Percentiles rank a stretch among this genome's conserved stretches.
phyloP scores from a whole-genome alignment of 2,888 invertebrate species.

The Callinectes sapidus region DNA sequence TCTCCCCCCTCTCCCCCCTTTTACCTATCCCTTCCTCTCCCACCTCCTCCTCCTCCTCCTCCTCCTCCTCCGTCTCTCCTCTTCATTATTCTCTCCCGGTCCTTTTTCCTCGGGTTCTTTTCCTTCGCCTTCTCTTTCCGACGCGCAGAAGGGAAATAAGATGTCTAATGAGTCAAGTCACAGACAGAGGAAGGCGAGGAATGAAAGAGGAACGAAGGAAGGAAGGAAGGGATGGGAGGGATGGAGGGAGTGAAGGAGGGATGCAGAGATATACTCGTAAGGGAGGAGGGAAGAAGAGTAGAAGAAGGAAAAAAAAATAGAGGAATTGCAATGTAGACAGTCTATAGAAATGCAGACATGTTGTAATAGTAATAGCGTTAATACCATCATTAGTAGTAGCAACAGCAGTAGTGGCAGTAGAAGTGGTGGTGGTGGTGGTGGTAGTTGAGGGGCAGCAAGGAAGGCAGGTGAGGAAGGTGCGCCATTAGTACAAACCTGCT shows the following conservation, averaged over 20 bases:
- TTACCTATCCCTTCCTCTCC: not conserved
- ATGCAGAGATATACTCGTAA: not conserved
- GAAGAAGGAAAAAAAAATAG: not conserved
- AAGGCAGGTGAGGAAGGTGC: not conserved
- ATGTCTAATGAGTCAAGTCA: slow-evolving; percentile 18
- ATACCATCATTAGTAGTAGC: not conserved
- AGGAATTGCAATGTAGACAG: not conserved
- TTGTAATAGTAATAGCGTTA: not conserved
- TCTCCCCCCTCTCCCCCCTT: not conserved
- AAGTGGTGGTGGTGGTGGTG: not conserved
- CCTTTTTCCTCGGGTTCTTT: not conserved
- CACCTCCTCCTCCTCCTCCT: not conserved
- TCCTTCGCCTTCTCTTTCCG: slow-evolving; percentile 14
- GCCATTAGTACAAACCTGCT: not conserved
- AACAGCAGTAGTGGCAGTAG: not conserved
- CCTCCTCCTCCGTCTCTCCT: not conserved
- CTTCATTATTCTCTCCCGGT: not conserved
- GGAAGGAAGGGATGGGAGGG: not conserved
- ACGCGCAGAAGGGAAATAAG: not conserved
- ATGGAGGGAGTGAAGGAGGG: not conserved
- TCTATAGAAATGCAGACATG: not conserved
- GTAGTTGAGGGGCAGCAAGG: not conserved
- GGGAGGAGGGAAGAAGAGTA: not conserved
- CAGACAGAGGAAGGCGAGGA: not conserved
- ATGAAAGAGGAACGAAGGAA: not conserved